A percentile compares a stretch with the other conserved stretches of the same genome.
phyloP scores from a whole-genome alignment of 2,113 vertebrate species.

The Festucalex cinctus region DNA sequence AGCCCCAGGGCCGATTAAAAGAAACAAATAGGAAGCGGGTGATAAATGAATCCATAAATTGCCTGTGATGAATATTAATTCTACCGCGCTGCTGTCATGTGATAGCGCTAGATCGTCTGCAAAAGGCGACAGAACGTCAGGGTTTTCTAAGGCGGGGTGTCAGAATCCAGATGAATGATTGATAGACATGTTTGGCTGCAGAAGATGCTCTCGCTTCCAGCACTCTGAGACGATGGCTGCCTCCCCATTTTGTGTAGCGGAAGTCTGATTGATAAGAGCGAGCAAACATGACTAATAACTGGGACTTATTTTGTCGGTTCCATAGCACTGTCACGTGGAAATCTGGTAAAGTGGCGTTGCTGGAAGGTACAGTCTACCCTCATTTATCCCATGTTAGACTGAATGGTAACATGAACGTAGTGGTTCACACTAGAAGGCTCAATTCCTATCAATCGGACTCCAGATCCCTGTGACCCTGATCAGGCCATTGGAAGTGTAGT shows the following conservation, averaged over 20 bases:
- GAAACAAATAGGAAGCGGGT: constrained; percentile 68
- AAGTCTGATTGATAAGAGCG: constrained; percentile 3
- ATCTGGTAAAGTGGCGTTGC: not conserved
- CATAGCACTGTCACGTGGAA: not conserved
- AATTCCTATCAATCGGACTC: not conserved
- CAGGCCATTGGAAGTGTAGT: too few species aligned
- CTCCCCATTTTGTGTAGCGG: constrained; percentile 1
- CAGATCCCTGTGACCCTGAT: too few species aligned
- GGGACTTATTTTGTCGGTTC: not conserved
- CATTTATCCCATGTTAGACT: not conserved
- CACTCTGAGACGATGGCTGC: constrained; percentile 31
- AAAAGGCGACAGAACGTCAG: constrained; percentile 31
- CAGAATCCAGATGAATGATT: constrained; percentile 48
- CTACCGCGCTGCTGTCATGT: constrained; percentile 12
- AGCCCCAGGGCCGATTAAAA: constrained; percentile 61
- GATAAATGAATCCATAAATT: constrained; percentile 73
- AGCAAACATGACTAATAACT: not conserved
- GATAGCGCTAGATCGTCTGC: constrained; percentile 22
- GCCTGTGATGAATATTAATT: constrained; percentile 56
- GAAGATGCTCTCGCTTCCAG: constrained; percentile 54
- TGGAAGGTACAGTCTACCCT: not conserved
- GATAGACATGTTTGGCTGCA: constrained; percentile 51
- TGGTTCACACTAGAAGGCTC: not conserved
- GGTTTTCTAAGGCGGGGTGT: constrained; percentile 25
- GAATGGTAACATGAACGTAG: not conserved